phyloP scores from a whole-genome alignment of 2,113 vertebrate species.

The Actenoides hombroni region DNA sequence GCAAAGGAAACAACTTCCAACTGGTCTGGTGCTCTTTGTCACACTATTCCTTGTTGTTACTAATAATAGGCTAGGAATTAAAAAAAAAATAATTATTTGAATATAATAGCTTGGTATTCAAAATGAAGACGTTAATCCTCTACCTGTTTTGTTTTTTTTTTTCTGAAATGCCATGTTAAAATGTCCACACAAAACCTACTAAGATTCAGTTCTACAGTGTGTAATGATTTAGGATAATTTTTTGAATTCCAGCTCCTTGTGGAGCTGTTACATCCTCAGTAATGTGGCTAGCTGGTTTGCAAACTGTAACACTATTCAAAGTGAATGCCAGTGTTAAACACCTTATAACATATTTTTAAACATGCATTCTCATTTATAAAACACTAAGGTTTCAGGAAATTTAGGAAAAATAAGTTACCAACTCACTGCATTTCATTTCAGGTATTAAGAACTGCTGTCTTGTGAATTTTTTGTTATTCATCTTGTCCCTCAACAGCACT shows the following conservation, averaged over 20 bases:
- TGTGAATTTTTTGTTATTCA: not conserved
- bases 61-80: not conserved
- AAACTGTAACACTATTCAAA: not conserved
- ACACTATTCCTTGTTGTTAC: not conserved
- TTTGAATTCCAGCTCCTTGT: not conserved
- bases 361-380: not conserved
- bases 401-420: not conserved
- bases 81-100: not conserved
- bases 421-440: not conserved
- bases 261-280: not conserved
- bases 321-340: not conserved
- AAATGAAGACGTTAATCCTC: not conserved
- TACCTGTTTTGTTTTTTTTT: not conserved
- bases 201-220: not conserved
- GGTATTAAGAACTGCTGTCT: not conserved
- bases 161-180: not conserved
- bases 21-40: not conserved
- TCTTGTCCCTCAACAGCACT: not conserved
- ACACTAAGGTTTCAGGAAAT: not conserved
- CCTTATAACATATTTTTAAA: not conserved
- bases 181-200: not conserved
- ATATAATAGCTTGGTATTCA: not conserved
- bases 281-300: not conserved
- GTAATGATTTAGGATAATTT: not conserved
- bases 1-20: not conserved